Evolutionary conservation across 2,797 vertebrate species (phyloP).

Genomic region (Ctenosaura bakeri): DNA sequence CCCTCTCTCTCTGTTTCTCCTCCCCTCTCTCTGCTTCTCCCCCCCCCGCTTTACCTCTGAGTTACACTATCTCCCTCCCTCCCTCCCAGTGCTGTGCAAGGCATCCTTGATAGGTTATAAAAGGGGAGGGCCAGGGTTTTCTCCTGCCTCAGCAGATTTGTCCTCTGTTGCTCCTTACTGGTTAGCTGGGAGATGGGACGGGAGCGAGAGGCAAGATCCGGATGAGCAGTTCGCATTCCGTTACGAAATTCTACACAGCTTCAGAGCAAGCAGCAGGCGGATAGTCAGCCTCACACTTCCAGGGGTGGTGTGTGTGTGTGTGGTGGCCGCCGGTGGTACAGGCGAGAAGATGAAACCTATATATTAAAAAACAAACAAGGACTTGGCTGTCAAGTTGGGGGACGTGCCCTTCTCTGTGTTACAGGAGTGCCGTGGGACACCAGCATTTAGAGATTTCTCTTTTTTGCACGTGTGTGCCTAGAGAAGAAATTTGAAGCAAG

Average conservation of each 20-base stretch:
- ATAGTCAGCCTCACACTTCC: conserved; percentile 44
- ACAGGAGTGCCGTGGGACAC: not conserved
- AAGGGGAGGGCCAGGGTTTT: conserved; percentile 77
- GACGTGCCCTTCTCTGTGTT: not conserved
- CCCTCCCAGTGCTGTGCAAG: conserved; percentile 54
- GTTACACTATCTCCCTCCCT: conserved; percentile 25
- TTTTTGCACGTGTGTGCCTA: too few species aligned
- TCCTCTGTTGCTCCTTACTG: conserved; percentile 76
- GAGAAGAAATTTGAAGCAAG: conserved; percentile 36
- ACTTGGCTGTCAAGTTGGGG: not conserved
- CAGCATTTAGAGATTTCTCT: too few species aligned
- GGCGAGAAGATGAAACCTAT: not conserved
- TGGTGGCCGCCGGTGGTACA: not conserved
- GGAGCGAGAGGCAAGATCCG: conserved; percentile 84
- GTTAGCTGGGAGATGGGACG: conserved; percentile 75
- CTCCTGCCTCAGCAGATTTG: conserved; percentile 83
- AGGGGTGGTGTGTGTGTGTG: conserved; percentile 19
- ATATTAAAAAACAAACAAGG: not conserved
- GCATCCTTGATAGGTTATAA: conserved; percentile 79
- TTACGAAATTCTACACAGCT: conserved; percentile 92
- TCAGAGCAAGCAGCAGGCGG: conserved; percentile 72
- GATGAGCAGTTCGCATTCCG: conserved; percentile 92
- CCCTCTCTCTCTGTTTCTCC: conserved; percentile 24
- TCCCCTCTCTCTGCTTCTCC: not conserved
- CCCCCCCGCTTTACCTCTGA: conserved; percentile 4